Evolutionary conservation across 1,140 invertebrate species (phyloP), one percentile per base, ranked within the genome.

Genomic region (Armadillidium nasatum): DNA sequence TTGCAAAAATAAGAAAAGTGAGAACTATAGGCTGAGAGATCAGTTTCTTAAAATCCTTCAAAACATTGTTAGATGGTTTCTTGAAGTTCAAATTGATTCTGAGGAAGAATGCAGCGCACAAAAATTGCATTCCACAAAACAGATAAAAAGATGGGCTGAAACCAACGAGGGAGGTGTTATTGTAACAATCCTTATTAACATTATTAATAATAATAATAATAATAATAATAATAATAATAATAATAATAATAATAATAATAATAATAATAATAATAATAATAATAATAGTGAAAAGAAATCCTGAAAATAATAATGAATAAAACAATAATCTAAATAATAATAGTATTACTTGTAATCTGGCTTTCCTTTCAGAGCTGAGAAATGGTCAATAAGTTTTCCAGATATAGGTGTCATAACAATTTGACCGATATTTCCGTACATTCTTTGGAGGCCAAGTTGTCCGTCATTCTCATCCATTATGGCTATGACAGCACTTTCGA

Each of bases 51-150:
- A 94, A 89, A 84, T 93, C 91, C 33, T 87, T 86, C 0, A 93
- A 84, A 13, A 94, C 88, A 82, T 91, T 90, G 76, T 87, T 87
- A 11, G 91, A 89, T 0, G 92, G 91, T 80, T 89, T 86, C 83
- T 92, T 92, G 82, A 93, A 93, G 83, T 92, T 89, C 77, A 93
- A 84, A 83, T 92, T 89, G 19, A 94, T 90, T 78, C 89, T 88
- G 76, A 93, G 83, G 87, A 92, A 92, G 15, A 93, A 81, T 50
- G 88, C 80, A 0, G 89, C 90, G 19, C 89, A 90, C 7, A 89
- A 81, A 0, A 91, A 84, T 83, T 92, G 91, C 73, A 93, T 82
- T 4, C 86, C 87, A 21, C 91, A 90, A 83, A 93, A 94, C 66
- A 93, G 83, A 84, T 91, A 92, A 85, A 94, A 93, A 22, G 92